Percentiles rank a stretch among this genome's conserved stretches.
Conservation (phyloP, 2,888 invertebrate genomes). For the Orthonychiurus folsomi region DNA sequence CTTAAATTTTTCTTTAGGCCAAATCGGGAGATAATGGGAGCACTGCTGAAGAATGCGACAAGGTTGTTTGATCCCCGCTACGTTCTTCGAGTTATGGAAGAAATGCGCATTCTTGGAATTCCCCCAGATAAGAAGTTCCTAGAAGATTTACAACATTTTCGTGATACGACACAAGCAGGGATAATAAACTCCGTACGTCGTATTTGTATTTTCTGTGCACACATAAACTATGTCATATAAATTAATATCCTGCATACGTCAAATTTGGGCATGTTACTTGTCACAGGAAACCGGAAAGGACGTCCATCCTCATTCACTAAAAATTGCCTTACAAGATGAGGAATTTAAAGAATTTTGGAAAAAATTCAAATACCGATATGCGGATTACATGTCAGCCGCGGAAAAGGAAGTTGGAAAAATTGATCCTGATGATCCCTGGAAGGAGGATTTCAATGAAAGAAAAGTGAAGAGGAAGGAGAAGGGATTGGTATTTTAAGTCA, state of each 20-base stretch:
- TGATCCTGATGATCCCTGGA: conserved; percentile 24
- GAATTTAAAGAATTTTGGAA: conserved; percentile 26
- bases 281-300: conserved; percentile 32
- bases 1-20: conserved; percentile 50
- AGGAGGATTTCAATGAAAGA: conserved; percentile 17
- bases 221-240: too few relatives aligned
- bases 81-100: conserved; percentile 59
- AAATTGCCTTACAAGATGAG: conserved; percentile 16
- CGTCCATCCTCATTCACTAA: conserved; percentile 12
- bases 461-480: too few relatives aligned
- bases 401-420: conserved; percentile 18
- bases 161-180: conserved; percentile 50
- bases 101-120: conserved; percentile 54
- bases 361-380: conserved; percentile 25
- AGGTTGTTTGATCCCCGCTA: conserved; percentile 55
- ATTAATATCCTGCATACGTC: too few relatives aligned
- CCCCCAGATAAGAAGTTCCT: conserved; percentile 55
- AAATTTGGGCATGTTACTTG: too few relatives aligned
- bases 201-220: not conserved
- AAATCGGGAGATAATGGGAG: conserved; percentile 65
- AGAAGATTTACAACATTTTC: conserved; percentile 55
- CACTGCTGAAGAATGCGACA: conserved; percentile 61
- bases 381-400: conserved; percentile 19
- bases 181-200: conserved; percentile 50
- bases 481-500: too few relatives aligned